Base-by-base conservation (phyloP, 1,140 invertebrate genomes). In the Eupristina koningsbergeri region DNA sequence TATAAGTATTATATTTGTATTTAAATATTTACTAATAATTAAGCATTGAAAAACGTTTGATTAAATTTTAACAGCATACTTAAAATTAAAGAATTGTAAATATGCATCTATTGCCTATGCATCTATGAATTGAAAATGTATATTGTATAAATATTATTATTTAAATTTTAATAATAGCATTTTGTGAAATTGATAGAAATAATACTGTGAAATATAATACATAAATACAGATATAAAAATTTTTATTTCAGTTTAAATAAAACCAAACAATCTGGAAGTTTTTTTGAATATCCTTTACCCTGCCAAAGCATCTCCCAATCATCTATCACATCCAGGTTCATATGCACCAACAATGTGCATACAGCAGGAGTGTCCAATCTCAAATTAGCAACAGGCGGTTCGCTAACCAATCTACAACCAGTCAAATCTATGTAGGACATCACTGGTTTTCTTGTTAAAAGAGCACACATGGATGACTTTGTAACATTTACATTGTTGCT, bases 241-340 rank as follows among this genome's bases (percentile, higher is more conserved):
- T 22, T 83, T 87, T 74, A 89, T 22, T 78, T 45, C 11, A 90
- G 89, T 73, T 91, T 87, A 85, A 93, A 91, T 67, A 90, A 86
- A 74, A 89, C 81, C 64, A 92, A 87, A 69, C 89, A 86, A 76
- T 89, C 86, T 3, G 88, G 82, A n/a, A 92, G 75, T 86, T 83
- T 88, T 45, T 87, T 87, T 17, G 85, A 84, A 34, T 83, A 45
- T 19, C 87, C 89, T 36, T 85, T 80, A 3, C 87, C 86, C n/a
- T 83, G 80, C 92, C 92, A 93, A 17, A 93, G 84, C 58, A 31
- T 31, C 80, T 89, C 79, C 91, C 92, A 93, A n/a, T 67, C 50
- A 9, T 88, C 36, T 36, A 86, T 86, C 15, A 92, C 85, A 45
- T 88, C 80, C 0, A 80, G 67, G 3, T n/a, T 34, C 87, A 93